Base-by-base conservation (phyloP, 2,113 vertebrate species). In the Erythrolamprus reginae region DNA sequence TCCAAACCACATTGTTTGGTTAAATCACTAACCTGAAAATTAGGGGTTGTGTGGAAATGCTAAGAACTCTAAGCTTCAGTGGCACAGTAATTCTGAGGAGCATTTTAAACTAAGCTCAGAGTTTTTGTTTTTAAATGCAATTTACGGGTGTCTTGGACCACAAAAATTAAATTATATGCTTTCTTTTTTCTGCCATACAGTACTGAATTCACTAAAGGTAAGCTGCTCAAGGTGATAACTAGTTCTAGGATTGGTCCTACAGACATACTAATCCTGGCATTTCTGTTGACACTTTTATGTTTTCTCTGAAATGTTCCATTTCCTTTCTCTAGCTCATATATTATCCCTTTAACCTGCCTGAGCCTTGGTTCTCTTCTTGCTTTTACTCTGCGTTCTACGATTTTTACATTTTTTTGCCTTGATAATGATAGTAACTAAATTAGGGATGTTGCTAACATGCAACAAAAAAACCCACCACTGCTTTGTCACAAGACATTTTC, bases 1-100 rank as follows among this genome's bases (percentile, higher is more conserved):
- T 47, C 47, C 87, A 90, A 65, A 88, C 38, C 10, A 50, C 33
- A 53, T 52, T 45, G 53, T 47, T 86, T 58, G 83, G 83, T 48
- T 87, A 91, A 92, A 83, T 65, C 53, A 4, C 47, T 89, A 83
- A 87, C 65, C 12, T 92, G 90, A 89, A 91, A 91, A 92, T 84
- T 83, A 86, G 47, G 38, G 84, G 82, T 89, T 48, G 70, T 52
- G 38, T 42, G 65, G 47, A 91, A 89, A 86, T 10, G 65, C 21
- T 87, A 90, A 87, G 87, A 92, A 77, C 86, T 56, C 12, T 28
- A 38, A 83, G 28, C 65, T 89, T 87, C 42, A 50, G 21, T 6
- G 3, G 51, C 42, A 12, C 33, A 53, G 53, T 56, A 45, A 90
- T 24, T 15, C 45, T 82, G n/a, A 89, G 87, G 51, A 53, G 52